Evolutionary conservation across 2,797 vertebrate species (phyloP), one percentile per base, ranked within the genome.

Genomic region (Triplophysa yarkandensis): DNA sequence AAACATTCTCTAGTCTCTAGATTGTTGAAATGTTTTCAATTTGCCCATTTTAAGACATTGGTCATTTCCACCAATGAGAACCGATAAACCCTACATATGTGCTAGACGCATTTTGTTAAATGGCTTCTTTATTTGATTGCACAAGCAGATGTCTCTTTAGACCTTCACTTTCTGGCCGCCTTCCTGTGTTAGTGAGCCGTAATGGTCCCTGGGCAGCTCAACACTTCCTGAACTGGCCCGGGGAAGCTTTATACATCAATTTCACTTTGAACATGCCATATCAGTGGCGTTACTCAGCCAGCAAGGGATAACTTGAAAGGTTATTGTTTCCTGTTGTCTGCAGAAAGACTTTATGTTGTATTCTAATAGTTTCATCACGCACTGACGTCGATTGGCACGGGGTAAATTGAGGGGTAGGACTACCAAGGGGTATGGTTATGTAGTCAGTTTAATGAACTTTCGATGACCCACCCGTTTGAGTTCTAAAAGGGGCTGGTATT

Each of bases 241-340:
- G 86, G 89, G 89, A 91, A 91, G 89, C 90, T 90, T 83, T 90
- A 88, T 85, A 86, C 88, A 86, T 90, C 88, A 81, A 86, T 88
- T 91, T 89, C 90, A 84, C 88, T 90, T 92, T 92, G 88, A 92
- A 89, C 90, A 87, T 68, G 82, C 86, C 87, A 84, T 89, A 89
- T 90, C 88, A 84, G 85, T 86, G 82, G 76, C 66, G 77, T 87
- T 87, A 87, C 86, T 87, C 61, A 69, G 89, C 86, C 86, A 86
- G 88, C 86, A 77, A 78, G 76, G 69, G 66, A 78, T 39, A 86
- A 87, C 85, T 86, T 87, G 84, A 86, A 90, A 87, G 87, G 88
- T 88, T 90, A 89, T 90, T 86, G 87, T 89, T 92, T 93, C 87
- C 89, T 88, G 88, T 90, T 90, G 87, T 91, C 88, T 90, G 89